phyloP scores from a whole-genome alignment of 2,888 invertebrate species.

The Eupeodes latifasciatus region DNA sequence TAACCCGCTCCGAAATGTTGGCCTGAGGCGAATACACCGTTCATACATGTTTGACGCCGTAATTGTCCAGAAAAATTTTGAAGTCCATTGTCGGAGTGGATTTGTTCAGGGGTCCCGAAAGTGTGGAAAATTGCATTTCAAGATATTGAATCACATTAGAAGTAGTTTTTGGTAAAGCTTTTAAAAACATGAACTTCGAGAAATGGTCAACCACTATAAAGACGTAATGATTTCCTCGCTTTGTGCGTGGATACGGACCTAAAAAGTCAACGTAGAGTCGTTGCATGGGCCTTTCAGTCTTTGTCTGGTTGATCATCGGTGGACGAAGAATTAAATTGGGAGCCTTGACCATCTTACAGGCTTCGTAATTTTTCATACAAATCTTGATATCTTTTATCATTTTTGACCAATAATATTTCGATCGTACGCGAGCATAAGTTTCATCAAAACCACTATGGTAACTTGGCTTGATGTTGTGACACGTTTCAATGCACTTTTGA shows the following conservation, averaged over 20 bases:
- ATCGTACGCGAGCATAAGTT: background rate
- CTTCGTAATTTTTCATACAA: background rate
- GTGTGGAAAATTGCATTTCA: too few species aligned
- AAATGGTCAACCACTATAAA: background rate
- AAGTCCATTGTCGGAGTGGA: too few species aligned
- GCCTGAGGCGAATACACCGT: too few species aligned
- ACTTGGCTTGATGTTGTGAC: background rate
- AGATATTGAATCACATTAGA: background rate
- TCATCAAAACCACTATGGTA: constrained; percentile 2
- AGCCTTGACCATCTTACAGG: background rate
- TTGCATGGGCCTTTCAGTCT: background rate
- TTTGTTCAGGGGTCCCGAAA: too few species aligned
- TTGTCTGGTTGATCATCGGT: background rate
- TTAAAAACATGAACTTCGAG: too few species aligned
- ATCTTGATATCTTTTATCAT: background rate
- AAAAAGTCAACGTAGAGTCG: constrained; percentile 1
- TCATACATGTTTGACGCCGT: background rate
- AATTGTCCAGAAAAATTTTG: too few species aligned
- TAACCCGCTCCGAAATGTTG: background rate
- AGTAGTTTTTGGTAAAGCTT: background rate
- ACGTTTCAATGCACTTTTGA: background rate
- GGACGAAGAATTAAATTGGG: background rate
- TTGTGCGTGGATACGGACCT: background rate
- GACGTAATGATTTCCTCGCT: background rate
- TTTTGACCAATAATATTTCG: constrained; percentile 3